phyloP scores from a whole-genome alignment of 2,797 vertebrate species.

The Numenius phaeopus region DNA sequence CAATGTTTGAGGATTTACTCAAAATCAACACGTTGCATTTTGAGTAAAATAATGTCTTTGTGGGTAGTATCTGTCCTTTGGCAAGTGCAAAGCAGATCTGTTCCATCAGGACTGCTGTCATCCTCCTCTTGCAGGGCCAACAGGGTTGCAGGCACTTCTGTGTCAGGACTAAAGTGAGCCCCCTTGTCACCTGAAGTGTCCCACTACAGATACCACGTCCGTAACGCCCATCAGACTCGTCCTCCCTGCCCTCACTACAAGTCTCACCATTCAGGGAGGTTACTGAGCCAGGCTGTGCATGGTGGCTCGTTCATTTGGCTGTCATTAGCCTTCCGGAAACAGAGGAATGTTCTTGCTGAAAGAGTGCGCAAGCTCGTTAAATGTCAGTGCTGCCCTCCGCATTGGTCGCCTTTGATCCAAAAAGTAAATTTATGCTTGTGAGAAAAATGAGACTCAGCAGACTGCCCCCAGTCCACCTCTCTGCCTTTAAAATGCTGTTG shows the following conservation, averaged over 20 bases:
- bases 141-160: background rate
- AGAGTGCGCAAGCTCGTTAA: rapidly evolving
- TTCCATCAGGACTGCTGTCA: background rate
- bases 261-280: background rate
- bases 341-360: background rate
- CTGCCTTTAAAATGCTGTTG: background rate
- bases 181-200: background rate
- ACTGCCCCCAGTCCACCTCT: background rate
- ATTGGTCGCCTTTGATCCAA: background rate
- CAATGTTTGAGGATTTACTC: no score
- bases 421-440: background rate
- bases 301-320: background rate
- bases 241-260: background rate
- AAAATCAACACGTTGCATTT: background rate
- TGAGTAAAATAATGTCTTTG: background rate
- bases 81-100: background rate
- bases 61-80: background rate
- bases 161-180: background rate
- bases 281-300: rapidly evolving
- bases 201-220: background rate
- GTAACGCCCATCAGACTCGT: background rate
- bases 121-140: background rate
- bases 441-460: background rate
- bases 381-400: background rate
- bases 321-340: background rate